Percentiles rank a stretch among this genome's conserved stretches.
phyloP scores from a whole-genome alignment of 2,888 invertebrate species.

The Halocaridina rubra region DNA sequence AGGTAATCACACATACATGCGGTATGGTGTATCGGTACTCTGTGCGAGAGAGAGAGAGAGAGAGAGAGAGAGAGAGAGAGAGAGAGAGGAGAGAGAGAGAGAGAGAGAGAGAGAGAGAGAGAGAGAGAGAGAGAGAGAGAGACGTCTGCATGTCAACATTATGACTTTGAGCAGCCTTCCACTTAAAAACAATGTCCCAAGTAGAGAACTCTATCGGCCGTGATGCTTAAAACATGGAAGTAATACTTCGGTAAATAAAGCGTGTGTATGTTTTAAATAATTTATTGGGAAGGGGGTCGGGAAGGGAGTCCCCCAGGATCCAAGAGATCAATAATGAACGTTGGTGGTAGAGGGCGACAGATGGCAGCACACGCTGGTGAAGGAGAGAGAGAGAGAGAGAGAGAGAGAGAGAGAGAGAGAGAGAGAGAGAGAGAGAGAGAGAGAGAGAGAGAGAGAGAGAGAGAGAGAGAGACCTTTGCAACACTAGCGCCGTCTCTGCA shows the following conservation, averaged over 20 bases:
- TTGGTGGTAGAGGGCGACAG: constrained; percentile 37
- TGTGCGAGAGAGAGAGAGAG: too few species aligned
- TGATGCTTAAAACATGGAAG: constrained; percentile 12
- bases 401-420: neutral
- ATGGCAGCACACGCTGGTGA: constrained; percentile 42
- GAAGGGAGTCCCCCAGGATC: constrained; percentile 16
- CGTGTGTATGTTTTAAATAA: constrained; percentile 45
- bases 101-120: neutral
- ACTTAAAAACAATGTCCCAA: too few species aligned
- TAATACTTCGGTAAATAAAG: constrained; percentile 39
- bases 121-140: neutral
- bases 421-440: neutral
- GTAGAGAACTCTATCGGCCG: neutral
- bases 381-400: neutral
- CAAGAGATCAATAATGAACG: constrained; percentile 47
- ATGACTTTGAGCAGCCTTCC: too few species aligned
- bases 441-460: constrained; percentile 1
- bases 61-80: neutral
- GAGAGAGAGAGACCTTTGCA: neutral
- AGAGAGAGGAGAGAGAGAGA: neutral
- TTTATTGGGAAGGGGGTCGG: too few species aligned
- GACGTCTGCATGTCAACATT: too few species aligned
- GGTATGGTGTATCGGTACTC: too few species aligned
- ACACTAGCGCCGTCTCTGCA: constrained; percentile 56
- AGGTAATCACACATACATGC: too few species aligned